Evolutionary conservation across 2,888 invertebrate species (phyloP).

Genomic region (Eupithecia pulchellata): DNA sequence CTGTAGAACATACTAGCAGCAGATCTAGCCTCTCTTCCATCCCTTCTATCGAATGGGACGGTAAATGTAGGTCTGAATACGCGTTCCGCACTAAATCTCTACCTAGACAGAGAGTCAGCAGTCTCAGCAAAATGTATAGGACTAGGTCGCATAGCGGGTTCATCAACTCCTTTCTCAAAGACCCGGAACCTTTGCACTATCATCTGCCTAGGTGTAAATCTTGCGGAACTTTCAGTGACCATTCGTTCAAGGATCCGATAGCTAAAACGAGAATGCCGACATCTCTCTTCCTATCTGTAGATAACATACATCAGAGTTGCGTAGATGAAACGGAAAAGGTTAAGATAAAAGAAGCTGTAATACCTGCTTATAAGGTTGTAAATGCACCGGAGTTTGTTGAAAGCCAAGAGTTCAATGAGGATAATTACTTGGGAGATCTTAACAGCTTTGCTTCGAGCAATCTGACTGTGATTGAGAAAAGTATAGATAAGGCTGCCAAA

Average conservation of each 20-base stretch:
- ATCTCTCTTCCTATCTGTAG: constrained; percentile 62
- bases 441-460: constrained; percentile 68
- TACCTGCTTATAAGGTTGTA: constrained; percentile 62
- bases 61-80: constrained; percentile 61
- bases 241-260: constrained; percentile 56
- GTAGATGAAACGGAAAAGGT: constrained; percentile 56
- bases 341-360: constrained; percentile 57
- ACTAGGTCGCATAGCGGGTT: constrained; percentile 77
- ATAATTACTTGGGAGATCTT: constrained; percentile 72
- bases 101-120: constrained; percentile 53
- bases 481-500: constrained; percentile 18
- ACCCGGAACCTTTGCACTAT: constrained; percentile 74
- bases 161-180: constrained; percentile 67
- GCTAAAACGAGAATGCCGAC: constrained; percentile 45
- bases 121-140: constrained; percentile 58
- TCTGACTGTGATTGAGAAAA: constrained; percentile 56
- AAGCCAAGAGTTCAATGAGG: constrained; percentile 78
- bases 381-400: constrained; percentile 69
- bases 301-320: constrained; percentile 66
- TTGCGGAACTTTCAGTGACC: constrained; percentile 60
- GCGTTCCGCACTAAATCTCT: constrained; percentile 63
- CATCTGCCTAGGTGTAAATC: constrained; percentile 74
- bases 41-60: constrained; percentile 75
- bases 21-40: constrained; percentile 72
- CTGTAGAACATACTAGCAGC: constrained; percentile 59